Evolutionary conservation across 2,888 invertebrate species (phyloP).

Genomic region (Brenthis ino): DNA sequence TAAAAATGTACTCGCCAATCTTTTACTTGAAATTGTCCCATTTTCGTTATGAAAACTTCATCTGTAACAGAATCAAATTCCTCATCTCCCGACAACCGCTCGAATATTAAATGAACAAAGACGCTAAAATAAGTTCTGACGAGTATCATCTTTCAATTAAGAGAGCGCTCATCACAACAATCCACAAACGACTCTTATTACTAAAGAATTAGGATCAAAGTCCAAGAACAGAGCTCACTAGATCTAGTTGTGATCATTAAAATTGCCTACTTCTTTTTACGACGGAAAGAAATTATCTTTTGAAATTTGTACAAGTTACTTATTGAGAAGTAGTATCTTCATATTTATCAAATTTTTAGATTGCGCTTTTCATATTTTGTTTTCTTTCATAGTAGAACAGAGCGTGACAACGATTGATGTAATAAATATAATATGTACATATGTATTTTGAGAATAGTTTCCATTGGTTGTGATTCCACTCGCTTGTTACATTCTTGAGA

Average conservation of each 20-base stretch:
- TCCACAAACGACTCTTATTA: not conserved
- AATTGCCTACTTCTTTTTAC: constrained; percentile 3
- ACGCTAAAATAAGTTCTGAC: constrained; percentile 1
- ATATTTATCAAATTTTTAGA: too few species aligned
- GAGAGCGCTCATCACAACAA: not conserved
- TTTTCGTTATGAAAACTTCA: not conserved
- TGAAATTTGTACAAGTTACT: too few species aligned
- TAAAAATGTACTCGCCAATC: not conserved
- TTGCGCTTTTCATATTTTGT: too few species aligned
- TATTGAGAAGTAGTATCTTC: too few species aligned
- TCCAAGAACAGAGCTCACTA: not conserved
- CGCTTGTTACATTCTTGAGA: too few species aligned
- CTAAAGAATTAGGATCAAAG: not conserved
- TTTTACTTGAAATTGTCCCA: not conserved
- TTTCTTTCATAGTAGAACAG: too few species aligned
- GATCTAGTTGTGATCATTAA: constrained; percentile 13
- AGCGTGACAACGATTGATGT: too few species aligned
- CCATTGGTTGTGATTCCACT: too few species aligned
- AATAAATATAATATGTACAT: too few species aligned
- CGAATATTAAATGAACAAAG: constrained; percentile 12
- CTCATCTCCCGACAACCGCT: not conserved
- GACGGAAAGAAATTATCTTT: too few species aligned
- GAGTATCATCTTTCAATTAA: constrained; percentile 17
- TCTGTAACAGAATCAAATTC: constrained; percentile 6
- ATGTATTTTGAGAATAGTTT: too few species aligned